Evolutionary conservation across 1,140 invertebrate species (phyloP).

Genomic region (Pseudobourletiella spinata): DNA sequence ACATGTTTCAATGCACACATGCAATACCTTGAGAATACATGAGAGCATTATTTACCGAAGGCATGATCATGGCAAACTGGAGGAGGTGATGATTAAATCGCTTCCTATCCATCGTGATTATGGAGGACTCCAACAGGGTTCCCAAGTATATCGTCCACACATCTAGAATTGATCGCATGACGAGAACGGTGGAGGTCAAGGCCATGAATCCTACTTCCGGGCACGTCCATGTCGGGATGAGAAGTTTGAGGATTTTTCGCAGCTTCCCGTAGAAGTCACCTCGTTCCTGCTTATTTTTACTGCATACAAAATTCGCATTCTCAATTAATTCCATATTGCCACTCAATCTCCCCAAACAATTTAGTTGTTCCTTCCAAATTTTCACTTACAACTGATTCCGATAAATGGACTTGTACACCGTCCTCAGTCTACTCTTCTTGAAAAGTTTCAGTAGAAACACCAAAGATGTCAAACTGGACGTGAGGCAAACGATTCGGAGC

Average conservation of each 20-base stretch:
- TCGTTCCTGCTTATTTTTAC: neutral
- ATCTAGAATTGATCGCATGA: conserved; percentile 85
- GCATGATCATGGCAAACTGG: conserved; percentile 38
- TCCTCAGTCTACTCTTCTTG: neutral
- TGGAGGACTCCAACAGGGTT: conserved; percentile 67
- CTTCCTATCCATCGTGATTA: conserved; percentile 15
- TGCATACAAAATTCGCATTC: neutral
- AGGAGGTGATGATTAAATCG: conserved; percentile 21
- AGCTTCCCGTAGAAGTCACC: neutral
- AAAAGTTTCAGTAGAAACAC: neutral
- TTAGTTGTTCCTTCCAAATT: neutral
- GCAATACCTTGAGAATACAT: too few relatives aligned
- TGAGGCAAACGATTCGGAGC: neutral
- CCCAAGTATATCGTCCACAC: conserved; percentile 93
- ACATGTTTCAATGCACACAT: neutral
- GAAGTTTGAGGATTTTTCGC: conserved; percentile 61
- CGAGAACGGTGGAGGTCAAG: conserved; percentile 69
- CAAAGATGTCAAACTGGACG: neutral
- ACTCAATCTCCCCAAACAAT: neutral
- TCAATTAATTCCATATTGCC: neutral
- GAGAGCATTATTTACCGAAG: conserved; percentile 34
- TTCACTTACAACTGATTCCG: neutral
- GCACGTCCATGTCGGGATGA: conserved; percentile 67
- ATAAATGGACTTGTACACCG: neutral
- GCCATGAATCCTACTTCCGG: conserved; percentile 67